A percentile compares a stretch with the other conserved stretches of the same genome.
Conservation (phyloP, 2,113 vertebrate species). For the Oxygymnocypris stewartii region DNA sequence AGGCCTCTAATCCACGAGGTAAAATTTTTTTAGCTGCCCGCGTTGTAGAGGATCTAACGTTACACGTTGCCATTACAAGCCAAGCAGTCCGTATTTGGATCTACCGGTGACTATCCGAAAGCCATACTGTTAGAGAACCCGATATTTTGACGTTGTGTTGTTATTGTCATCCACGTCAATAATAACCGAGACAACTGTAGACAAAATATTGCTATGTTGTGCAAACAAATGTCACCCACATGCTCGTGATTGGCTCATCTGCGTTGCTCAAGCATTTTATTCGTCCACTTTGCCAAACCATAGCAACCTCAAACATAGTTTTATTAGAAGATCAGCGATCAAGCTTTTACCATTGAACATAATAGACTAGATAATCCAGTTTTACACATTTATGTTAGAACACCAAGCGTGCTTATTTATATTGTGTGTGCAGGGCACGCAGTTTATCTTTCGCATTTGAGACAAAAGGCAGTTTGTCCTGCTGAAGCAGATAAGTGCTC, state of each 20-base stretch:
- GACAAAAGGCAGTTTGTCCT: conserved; percentile 54
- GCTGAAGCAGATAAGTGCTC: conserved; percentile 16
- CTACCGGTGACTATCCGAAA: background rate
- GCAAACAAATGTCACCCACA: conserved; percentile 36
- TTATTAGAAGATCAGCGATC: background rate
- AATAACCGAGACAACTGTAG: background rate
- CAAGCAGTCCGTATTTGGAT: background rate
- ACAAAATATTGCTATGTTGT: conserved; percentile 2
- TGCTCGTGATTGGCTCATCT: background rate
- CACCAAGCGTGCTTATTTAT: conserved; percentile 9
- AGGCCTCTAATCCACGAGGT: conserved; percentile 59
- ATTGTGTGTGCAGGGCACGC: background rate
- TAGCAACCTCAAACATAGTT: background rate
- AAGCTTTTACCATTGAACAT: background rate
- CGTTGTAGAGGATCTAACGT: background rate
- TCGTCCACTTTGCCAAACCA: background rate
- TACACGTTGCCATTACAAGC: background rate
- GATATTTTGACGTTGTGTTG: background rate
- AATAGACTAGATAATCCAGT: background rate
- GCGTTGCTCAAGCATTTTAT: background rate
- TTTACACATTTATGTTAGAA: background rate
- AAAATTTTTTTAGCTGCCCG: conserved; percentile 43
- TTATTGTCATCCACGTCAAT: background rate
- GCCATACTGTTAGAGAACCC: background rate
- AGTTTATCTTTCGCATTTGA: conserved; percentile 54